phyloP scores from a whole-genome alignment of 2,888 invertebrate genomes.

The Malthinus flaveolus region DNA sequence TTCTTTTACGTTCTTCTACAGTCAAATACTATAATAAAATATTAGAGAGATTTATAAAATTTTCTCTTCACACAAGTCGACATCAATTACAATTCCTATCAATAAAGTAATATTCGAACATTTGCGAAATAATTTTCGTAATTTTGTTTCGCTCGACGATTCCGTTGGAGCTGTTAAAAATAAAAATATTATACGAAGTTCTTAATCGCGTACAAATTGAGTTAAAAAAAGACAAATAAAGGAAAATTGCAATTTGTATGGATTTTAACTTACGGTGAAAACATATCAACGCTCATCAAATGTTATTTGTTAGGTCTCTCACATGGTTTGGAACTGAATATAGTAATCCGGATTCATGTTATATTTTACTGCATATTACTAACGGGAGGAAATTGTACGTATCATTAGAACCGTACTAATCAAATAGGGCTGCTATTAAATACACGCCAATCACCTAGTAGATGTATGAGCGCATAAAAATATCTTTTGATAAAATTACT shows the following conservation, averaged over 20 bases:
- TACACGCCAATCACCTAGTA: slow-evolving; percentile 52
- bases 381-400: slow-evolving; percentile 54
- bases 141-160: slow-evolving; percentile 12
- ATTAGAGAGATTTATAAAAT: slow-evolving; percentile 42
- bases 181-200: slow-evolving; percentile 15
- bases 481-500: slow-evolving; percentile 39
- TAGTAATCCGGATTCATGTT: slow-evolving; percentile 52
- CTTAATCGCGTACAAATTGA: too few species aligned
- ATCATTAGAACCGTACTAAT: slow-evolving; percentile 53
- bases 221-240: slow-evolving; percentile 11
- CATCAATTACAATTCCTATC: slow-evolving; percentile 41
- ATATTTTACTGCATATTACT: slow-evolving; percentile 47
- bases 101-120: neutral
- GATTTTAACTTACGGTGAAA: slow-evolving; percentile 51
- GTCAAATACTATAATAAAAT: slow-evolving; percentile 46
- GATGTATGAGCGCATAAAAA: slow-evolving; percentile 9
- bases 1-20: slow-evolving; percentile 45
- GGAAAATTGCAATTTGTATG: slow-evolving; percentile 48
- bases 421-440: slow-evolving; percentile 54
- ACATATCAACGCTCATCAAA: slow-evolving; percentile 52
- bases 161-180: slow-evolving; percentile 12
- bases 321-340: slow-evolving; percentile 48
- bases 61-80: slow-evolving; percentile 37
- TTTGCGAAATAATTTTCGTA: slow-evolving; percentile 11
- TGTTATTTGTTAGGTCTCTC: slow-evolving; percentile 51